These are phyloP conservation scores for Myiozetetes cayanensis DNA, from an alignment of 2,113 vertebrate genomes.

Conservation along the genomic window DNA sequence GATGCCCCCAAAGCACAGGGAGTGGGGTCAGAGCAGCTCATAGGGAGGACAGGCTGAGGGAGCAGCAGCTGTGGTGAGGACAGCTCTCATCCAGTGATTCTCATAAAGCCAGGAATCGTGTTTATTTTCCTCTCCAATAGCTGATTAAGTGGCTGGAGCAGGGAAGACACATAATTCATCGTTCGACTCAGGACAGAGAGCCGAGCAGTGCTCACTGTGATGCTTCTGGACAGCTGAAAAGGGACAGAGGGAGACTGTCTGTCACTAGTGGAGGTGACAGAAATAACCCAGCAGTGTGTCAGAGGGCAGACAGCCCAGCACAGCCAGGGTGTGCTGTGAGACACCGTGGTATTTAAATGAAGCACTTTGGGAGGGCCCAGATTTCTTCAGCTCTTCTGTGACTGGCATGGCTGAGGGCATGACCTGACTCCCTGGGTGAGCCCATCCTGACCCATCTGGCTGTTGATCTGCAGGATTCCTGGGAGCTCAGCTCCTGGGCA, in stretches of 20 bases:
- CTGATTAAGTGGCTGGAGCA: neutral
- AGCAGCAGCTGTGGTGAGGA: neutral
- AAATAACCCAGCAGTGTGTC: constrained; percentile 2
- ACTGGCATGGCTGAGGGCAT: neutral
- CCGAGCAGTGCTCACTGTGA: neutral
- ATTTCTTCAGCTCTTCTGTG: neutral
- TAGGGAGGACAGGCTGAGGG: neutral
- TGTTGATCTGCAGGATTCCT: neutral
- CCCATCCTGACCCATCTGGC: rapidly evolving
- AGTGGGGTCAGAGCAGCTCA: neutral
- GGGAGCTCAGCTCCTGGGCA: neutral
- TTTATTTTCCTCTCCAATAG: neutral
- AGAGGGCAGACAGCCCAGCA: neutral
- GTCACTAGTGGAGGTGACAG: neutral
- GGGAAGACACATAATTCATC: neutral
- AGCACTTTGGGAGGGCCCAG: neutral
- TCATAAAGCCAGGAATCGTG: neutral
- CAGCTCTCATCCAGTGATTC: neutral
- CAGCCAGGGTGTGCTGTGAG: neutral
- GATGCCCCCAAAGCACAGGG: neutral
- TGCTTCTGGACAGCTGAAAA: constrained; percentile 45
- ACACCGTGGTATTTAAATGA: neutral
- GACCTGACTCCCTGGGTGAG: neutral
- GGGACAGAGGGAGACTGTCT: neutral
- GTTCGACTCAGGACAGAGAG: neutral